Percentiles rank a stretch among this genome's conserved stretches.
Conservation (phyloP, 1,140 invertebrate species). For the Drosophila nebulosa region DNA sequence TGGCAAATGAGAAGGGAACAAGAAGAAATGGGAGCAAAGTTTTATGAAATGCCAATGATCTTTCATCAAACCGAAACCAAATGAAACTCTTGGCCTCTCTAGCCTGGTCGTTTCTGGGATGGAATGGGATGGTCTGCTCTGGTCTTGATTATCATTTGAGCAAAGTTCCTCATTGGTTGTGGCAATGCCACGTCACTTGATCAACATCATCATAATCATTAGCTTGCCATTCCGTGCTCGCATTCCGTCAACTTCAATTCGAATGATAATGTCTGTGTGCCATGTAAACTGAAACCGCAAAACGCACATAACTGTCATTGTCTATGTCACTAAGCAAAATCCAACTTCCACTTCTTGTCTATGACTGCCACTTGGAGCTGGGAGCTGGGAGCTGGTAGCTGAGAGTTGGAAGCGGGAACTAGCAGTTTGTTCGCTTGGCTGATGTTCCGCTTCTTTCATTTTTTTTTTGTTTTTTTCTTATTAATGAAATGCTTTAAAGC, state of each 20-base stretch:
- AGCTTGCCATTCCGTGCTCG: conserved; percentile 6
- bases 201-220: not conserved
- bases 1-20: too few relatives aligned
- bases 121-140: too few relatives aligned
- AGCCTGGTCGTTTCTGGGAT: too few relatives aligned
- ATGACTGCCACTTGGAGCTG: not conserved
- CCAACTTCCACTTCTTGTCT: not conserved
- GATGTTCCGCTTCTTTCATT: conserved; percentile 21
- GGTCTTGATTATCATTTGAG: not conserved
- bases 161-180: not conserved
- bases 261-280: conserved; percentile 34
- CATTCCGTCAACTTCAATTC: conserved; percentile 12
- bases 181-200: not conserved
- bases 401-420: conserved; percentile 3
- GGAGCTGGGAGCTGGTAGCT: not conserved
- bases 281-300: conserved; percentile 53
- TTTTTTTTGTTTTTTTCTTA: conserved; percentile 10
- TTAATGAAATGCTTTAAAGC: conserved; percentile 47
- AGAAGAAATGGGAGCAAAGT: too few relatives aligned
- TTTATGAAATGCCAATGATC: conserved; percentile 17
- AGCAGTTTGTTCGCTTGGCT: conserved; percentile 31
- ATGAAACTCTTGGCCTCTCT: not conserved
- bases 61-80: not conserved
- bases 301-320: conserved; percentile 71
- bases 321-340: conserved; percentile 43